Evolutionary conservation across 2,888 invertebrate species (phyloP).

Genomic region (Prenolepis imparis): DNA sequence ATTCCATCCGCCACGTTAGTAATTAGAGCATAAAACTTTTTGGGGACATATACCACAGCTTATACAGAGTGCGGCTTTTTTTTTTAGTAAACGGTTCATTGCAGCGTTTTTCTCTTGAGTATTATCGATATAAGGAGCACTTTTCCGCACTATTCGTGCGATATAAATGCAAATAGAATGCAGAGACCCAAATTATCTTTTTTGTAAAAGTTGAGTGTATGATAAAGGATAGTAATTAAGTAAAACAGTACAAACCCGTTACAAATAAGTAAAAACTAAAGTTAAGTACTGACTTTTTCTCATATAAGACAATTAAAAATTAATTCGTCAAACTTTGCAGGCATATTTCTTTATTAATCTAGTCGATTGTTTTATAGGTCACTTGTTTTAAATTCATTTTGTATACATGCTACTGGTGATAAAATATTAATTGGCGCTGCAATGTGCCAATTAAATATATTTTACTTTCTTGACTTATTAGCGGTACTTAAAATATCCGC

Average conservation of each 20-base stretch:
- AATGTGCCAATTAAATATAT: neutral
- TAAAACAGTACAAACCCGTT: neutral
- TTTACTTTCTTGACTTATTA: neutral
- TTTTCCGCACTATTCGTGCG: slow-evolving; percentile 24
- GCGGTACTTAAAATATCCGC: neutral
- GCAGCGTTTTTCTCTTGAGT: slow-evolving; percentile 7
- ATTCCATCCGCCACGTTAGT: neutral
- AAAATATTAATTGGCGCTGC: neutral
- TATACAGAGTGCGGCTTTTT: slow-evolving; percentile 31
- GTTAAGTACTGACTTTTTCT: neutral
- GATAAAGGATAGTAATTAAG: slow-evolving; percentile 22
- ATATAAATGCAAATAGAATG: slow-evolving; percentile 25
- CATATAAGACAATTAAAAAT: neutral
- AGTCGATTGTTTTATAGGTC: neutral
- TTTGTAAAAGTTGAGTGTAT: neutral
- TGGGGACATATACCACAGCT: slow-evolving; percentile 9
- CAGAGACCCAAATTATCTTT: neutral
- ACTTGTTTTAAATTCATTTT: neutral
- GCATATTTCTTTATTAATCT: neutral
- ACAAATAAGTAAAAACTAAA: neutral
- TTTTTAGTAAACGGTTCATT: slow-evolving; percentile 14
- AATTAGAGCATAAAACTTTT: slow-evolving; percentile 51
- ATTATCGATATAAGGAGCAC: slow-evolving; percentile 3
- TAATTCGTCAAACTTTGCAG: neutral
- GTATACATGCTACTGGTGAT: neutral